Conservation (phyloP, 2,113 vertebrate genomes). For the Leptosomus discolor region DNA sequence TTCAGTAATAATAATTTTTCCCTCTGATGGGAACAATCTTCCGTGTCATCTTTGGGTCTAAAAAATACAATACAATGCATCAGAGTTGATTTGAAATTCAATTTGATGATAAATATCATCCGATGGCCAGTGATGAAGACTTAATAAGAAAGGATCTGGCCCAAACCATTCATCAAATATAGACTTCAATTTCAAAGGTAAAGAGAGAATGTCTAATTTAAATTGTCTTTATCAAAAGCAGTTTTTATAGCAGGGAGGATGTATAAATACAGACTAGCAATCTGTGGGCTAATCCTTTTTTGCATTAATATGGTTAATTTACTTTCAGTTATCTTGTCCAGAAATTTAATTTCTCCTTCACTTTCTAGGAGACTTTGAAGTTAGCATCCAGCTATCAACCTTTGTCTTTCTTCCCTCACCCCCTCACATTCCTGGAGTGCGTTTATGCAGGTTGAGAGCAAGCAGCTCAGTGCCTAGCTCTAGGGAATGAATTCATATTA, state of each 20-base stretch:
- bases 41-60: neutral
- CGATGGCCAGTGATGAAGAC: neutral
- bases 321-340: slow-evolving; percentile 8
- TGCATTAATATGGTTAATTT: slow-evolving; percentile 44
- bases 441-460: neutral
- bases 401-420: neutral
- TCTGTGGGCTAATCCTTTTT: slow-evolving; percentile 6
- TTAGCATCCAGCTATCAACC: neutral
- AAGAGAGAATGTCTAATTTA: neutral
- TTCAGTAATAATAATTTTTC: neutral
- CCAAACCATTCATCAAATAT: neutral
- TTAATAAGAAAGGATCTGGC: neutral
- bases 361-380: slow-evolving; percentile 28
- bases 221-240: neutral
- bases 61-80: neutral
- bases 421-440: neutral
- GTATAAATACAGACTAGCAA: neutral
- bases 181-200: neutral
- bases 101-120: neutral
- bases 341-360: slow-evolving; percentile 1
- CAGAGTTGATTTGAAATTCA: neutral
- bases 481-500: slow-evolving; percentile 1
- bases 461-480: slow-evolving; percentile 4
- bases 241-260: neutral
- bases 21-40: neutral